Percentiles rank a stretch among this genome's conserved stretches.
These are phyloP conservation scores for Eupithecia dodoneata DNA, from an alignment of 2,888 invertebrate species.

Conservation along the genomic window DNA sequence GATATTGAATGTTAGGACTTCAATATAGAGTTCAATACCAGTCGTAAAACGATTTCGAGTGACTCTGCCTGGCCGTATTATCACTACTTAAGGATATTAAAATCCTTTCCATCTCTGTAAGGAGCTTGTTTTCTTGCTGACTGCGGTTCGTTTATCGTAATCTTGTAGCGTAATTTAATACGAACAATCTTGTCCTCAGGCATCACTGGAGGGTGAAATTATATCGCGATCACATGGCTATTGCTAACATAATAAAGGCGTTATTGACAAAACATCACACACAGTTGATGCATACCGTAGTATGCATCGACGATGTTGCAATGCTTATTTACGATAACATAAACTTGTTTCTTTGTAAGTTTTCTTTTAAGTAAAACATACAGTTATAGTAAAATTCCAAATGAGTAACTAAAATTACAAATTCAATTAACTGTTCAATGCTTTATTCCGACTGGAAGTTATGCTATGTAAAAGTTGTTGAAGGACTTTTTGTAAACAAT, in stretches of 20 bases:
- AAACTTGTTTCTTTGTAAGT: neutral
- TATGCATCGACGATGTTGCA: neutral
- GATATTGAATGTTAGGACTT: neutral
- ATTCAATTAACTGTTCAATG: neutral
- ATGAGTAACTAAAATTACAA: neutral
- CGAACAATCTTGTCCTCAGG: slow-evolving; percentile 7
- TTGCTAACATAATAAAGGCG: neutral
- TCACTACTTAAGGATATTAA: slow-evolving; percentile 84
- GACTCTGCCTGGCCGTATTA: slow-evolving; percentile 56
- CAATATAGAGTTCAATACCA: neutral
- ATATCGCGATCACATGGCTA: neutral
- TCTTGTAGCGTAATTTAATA: slow-evolving; percentile 51
- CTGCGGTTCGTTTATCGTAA: slow-evolving; percentile 70
- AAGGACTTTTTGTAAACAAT: slow-evolving; percentile 28
- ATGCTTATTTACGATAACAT: neutral
- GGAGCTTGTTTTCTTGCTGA: slow-evolving; percentile 80
- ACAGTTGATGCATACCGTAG: too few species aligned
- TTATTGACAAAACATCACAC: neutral
- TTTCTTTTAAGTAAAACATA: neutral
- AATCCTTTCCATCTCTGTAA: slow-evolving; percentile 81
- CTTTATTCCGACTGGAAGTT: slow-evolving; percentile 18
- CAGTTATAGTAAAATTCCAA: neutral
- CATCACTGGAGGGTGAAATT: slow-evolving; percentile 5
- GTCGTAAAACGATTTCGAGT: neutral
- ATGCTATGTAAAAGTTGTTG: slow-evolving; percentile 22